phyloP scores from a whole-genome alignment of 2,888 invertebrate species.

The Drosophila paranaensis region DNA sequence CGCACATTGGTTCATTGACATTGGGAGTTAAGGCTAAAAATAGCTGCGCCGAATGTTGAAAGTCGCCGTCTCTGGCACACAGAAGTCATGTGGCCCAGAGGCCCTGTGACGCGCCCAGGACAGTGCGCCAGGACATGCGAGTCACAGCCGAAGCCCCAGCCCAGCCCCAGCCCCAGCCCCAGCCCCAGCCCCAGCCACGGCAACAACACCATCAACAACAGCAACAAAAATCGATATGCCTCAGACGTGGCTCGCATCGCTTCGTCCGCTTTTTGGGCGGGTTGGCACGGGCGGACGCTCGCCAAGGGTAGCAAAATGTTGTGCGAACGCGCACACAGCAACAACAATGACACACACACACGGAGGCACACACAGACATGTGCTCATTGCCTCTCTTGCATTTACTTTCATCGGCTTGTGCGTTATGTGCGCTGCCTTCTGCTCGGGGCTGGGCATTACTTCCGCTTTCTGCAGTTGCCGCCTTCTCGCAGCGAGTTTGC shows the following conservation, averaged over 20 bases:
- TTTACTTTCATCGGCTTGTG: slow-evolving; percentile 57
- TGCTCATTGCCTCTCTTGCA: slow-evolving; percentile 53
- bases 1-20: slow-evolving; percentile 67
- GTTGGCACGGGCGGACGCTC: slow-evolving; percentile 32
- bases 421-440: slow-evolving; percentile 54
- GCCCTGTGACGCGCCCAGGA: slow-evolving; percentile 51
- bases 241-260: slow-evolving; percentile 72
- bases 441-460: slow-evolving; percentile 54
- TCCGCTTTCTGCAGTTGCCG: slow-evolving; percentile 42
- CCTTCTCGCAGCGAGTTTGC: slow-evolving; percentile 64
- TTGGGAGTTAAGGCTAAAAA: slow-evolving; percentile 57
- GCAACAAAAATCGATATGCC: slow-evolving; percentile 76
- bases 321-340: slow-evolving; percentile 60
- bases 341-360: slow-evolving; percentile 33
- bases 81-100: slow-evolving; percentile 43
- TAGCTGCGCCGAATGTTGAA: slow-evolving; percentile 62
- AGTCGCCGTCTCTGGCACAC: slow-evolving; percentile 45
- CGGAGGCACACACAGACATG: slow-evolving; percentile 15
- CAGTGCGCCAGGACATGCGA: slow-evolving; percentile 41
- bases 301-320: slow-evolving; percentile 80
- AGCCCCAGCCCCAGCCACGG: slow-evolving; percentile 21
- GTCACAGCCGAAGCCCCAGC: too few relatives aligned
- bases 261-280: slow-evolving; percentile 27
- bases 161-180: slow-evolving; percentile 24
- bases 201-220: slow-evolving; percentile 39